Base-by-base conservation (phyloP, 2,888 invertebrate genomes). In the Thymelicus sylvestris region DNA sequence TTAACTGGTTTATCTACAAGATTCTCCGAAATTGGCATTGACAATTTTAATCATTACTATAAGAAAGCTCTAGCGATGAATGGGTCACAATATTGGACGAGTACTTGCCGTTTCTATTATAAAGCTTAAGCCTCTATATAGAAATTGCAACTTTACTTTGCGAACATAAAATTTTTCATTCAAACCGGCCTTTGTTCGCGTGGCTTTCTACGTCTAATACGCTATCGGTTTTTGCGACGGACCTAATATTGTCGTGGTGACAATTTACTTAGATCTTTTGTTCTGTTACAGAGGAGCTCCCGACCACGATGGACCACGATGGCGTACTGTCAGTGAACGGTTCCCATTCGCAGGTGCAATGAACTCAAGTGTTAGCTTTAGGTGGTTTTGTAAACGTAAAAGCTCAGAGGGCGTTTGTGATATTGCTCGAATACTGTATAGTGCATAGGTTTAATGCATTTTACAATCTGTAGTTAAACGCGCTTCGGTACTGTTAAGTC, bases 361-460 rank as follows among this genome's bases (percentile, higher is more conserved):
- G 47, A 52, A 59, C 48, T 48, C 31, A 8, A 68, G 57, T 50
- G 19, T 70, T 52, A 69, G 64, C 10, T 39, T 50, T 64, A 69
- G n/a, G 64, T 64, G 12, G 39, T 64, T 41, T 60, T 41, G 31
- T 66, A 41, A 66, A 48, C 38, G 19, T 60, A 47, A 55, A 71
- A 61, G 71, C 71, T 71, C 66, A 67, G 71, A 71, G 63, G 66
- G 71, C 71, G 71, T 67, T 62, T 71, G 71, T 71, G 71, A 71
- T 71, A 71, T 67, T 71, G 71, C 71, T 71, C 71, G 44, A 61
- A 31, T 70, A 44, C 47, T 59, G 62, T 63, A 61, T n/a, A 61
- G 61, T 48, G 60, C 59, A 48, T 60, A 67, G 55, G 52, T 62
- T 57, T 24, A 61, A 50, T 39, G 55, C n/a, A 39, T 60, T 67